Conservation (phyloP, 2,888 invertebrate genomes). For the Epirrhoe alternata region DNA sequence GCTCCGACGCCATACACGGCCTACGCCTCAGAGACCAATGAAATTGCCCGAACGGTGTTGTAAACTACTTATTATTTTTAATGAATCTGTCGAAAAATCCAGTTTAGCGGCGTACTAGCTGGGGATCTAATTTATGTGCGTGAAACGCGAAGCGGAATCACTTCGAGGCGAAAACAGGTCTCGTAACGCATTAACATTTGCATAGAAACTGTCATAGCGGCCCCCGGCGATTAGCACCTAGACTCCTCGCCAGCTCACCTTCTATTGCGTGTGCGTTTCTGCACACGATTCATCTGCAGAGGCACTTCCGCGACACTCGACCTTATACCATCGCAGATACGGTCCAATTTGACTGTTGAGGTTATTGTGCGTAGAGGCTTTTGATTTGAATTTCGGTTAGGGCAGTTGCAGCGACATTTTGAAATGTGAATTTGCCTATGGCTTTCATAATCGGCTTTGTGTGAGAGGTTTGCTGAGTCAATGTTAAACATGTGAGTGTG, state of each 20-base stretch:
- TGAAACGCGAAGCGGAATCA: conserved; percentile 75
- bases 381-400: conserved; percentile 52
- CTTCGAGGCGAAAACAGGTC: conserved; percentile 79
- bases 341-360: conserved; percentile 36
- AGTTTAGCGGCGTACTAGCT: conserved; percentile 64
- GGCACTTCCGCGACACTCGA: conserved; percentile 46
- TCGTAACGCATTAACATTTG: conserved; percentile 80
- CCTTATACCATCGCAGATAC: conserved; percentile 46
- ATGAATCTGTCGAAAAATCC: conserved; percentile 60
- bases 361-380: conserved; percentile 41
- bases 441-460: conserved; percentile 49
- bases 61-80: conserved; percentile 43
- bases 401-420: conserved; percentile 51
- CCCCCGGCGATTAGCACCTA: conserved; percentile 79
- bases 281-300: conserved; percentile 51
- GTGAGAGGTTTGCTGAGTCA: conserved; percentile 40
- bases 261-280: conserved; percentile 57
- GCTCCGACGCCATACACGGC: conserved; percentile 34
- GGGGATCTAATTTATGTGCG: conserved; percentile 67
- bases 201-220: conserved; percentile 83
- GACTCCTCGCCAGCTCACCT: conserved; percentile 53
- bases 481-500: conserved; percentile 41
- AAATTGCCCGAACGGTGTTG: conserved; percentile 42
- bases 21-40: conserved; percentile 31
- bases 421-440: conserved; percentile 47